Conservation (phyloP, 2,113 vertebrate genomes). For the Oreochromis aureus region DNA sequence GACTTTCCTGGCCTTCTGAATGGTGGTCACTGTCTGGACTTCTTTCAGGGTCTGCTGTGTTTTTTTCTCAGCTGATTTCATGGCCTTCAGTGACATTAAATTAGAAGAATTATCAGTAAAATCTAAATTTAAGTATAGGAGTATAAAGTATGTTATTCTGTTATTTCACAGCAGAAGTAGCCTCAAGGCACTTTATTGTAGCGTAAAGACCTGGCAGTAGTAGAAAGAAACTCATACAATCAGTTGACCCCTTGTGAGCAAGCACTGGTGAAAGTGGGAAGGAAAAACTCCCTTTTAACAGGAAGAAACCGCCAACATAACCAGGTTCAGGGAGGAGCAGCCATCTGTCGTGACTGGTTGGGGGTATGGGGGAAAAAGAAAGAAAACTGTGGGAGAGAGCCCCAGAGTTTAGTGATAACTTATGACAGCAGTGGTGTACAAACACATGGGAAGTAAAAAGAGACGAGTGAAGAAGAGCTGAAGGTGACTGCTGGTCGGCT, state of each 20-base stretch:
- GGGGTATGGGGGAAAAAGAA: not conserved
- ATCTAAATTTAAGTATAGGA: not conserved
- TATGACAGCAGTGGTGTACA: not conserved
- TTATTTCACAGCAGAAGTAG: not conserved
- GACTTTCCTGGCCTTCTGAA: constrained; percentile 97
- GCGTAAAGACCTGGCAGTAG: not conserved
- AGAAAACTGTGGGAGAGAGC: not conserved
- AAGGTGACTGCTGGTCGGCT: not conserved
- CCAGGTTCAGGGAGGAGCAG: not conserved
- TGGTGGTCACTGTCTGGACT: constrained; percentile 92
- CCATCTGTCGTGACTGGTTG: not conserved
- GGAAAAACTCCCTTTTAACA: not conserved
- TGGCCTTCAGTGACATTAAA: constrained; percentile 73
- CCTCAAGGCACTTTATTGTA: not conserved
- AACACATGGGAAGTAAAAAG: not conserved
- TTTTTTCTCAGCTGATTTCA: constrained; percentile 98
- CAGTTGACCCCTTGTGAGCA: not conserved
- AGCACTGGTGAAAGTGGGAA: not conserved
- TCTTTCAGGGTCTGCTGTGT: constrained; percentile 95
- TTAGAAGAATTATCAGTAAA: not conserved
- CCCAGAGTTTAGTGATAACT: not conserved
- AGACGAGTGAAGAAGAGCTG: not conserved
- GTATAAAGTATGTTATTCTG: not conserved
- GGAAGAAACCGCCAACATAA: not conserved
- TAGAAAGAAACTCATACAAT: not conserved